These are phyloP conservation scores for Schizotus pectinicornis DNA, from an alignment of 2,888 invertebrate species.

Conservation along the genomic window DNA sequence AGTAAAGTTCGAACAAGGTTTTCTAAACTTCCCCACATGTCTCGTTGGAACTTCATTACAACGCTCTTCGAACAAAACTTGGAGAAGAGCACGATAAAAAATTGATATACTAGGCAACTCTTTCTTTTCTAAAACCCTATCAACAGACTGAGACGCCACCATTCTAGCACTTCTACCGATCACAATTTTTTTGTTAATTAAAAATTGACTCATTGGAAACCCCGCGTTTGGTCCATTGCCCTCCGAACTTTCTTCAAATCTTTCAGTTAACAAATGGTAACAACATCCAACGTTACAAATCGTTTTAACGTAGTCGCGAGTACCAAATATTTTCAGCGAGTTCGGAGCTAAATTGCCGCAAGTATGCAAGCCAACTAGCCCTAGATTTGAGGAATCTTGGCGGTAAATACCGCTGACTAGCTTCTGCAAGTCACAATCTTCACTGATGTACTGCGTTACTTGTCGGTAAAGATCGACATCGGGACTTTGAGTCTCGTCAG, in stretches of 20 bases:
- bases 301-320: conserved; percentile 62
- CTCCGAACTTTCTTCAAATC: conserved; percentile 47
- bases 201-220: conserved; percentile 72
- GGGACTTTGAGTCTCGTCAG: conserved; percentile 32
- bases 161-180: conserved; percentile 82
- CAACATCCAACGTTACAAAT: conserved; percentile 89
- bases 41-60: conserved; percentile 57
- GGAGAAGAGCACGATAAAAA: conserved; percentile 78
- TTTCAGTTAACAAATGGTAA: conserved; percentile 79
- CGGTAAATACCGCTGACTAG: conserved; percentile 63
- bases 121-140: conserved; percentile 65
- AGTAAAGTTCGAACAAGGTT: conserved; percentile 65
- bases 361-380: conserved; percentile 82
- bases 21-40: conserved; percentile 63
- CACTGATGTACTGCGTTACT: conserved; percentile 66
- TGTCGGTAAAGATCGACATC: conserved; percentile 63
- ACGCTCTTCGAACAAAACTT: conserved; percentile 64
- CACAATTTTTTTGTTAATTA: conserved; percentile 60
- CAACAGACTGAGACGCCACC: conserved; percentile 84
- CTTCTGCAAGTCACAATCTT: conserved; percentile 62
- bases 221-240: conserved; percentile 41
- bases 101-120: conserved; percentile 70
- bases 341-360: conserved; percentile 84
- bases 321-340: conserved; percentile 72
- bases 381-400: conserved; percentile 56